These are phyloP conservation scores for Sternotherus odoratus DNA, from an alignment of 2,797 vertebrate genomes.

Conservation along the genomic window DNA sequence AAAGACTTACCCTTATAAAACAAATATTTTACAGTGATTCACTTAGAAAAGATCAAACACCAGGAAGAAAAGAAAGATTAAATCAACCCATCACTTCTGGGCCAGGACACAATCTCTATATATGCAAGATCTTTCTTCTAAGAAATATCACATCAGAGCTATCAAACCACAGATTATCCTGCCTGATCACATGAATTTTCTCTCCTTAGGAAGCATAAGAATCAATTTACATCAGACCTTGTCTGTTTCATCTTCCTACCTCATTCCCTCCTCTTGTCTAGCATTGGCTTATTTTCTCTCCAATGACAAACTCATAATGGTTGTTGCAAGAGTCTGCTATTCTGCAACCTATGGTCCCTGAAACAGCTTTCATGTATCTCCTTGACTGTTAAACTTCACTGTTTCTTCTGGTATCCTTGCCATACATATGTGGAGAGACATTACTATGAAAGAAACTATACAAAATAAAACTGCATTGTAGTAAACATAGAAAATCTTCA, in stretches of 20 bases:
- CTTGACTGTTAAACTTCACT: conserved; percentile 42
- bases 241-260: conserved; percentile 44
- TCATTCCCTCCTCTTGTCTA: conserved; percentile 2
- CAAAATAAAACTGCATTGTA: conserved; percentile 36
- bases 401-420: conserved; percentile 56
- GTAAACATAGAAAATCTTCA: conserved; percentile 5
- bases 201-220: conserved; percentile 48
- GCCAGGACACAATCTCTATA: background rate
- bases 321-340: conserved; percentile 4
- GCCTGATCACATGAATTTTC: conserved; percentile 53
- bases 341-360: conserved; percentile 8
- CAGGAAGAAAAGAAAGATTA: background rate
- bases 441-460: background rate
- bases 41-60: conserved; percentile 37
- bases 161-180: conserved; percentile 53
- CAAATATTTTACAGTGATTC: background rate
- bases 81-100: conserved; percentile 52
- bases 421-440: conserved; percentile 27
- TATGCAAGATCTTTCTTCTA: conserved; percentile 29
- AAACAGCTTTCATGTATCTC: conserved; percentile 59
- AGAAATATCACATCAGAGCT: conserved; percentile 4
- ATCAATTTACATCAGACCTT: background rate
- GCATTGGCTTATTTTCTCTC: conserved; percentile 29
- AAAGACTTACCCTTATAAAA: background rate
- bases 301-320: conserved; percentile 38